A percentile compares a stretch with the other conserved stretches of the same genome.
These are phyloP conservation scores for Myotis myotis DNA, from an alignment of 2,797 vertebrate genomes.

Conservation along the genomic window DNA sequence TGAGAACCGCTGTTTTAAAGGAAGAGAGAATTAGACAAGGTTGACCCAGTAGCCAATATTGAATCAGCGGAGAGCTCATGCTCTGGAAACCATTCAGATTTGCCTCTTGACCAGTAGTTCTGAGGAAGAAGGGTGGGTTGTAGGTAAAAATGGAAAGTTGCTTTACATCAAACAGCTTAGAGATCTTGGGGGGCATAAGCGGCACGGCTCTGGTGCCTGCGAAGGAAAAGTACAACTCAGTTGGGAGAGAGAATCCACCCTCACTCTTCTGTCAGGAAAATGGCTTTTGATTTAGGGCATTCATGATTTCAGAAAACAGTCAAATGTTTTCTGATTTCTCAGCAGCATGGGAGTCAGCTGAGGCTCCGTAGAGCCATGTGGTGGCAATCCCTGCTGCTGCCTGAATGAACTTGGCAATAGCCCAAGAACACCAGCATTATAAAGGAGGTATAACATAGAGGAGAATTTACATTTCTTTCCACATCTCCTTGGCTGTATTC, in stretches of 20 bases:
- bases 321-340: background rate
- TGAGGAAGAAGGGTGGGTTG: background rate
- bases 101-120: background rate
- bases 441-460: background rate
- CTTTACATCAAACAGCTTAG: background rate
- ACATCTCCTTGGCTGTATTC: background rate
- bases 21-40: background rate
- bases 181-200: background rate
- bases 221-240: background rate
- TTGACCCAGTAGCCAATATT: background rate
- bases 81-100: background rate
- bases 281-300: background rate
- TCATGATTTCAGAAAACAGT: background rate
- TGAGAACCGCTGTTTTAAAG: background rate
- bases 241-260: background rate
- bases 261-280: background rate
- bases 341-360: background rate
- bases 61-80: background rate
- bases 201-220: background rate
- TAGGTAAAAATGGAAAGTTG: background rate
- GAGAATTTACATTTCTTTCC: background rate
- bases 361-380: background rate
- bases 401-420: background rate
- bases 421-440: background rate
- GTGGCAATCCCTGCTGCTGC: background rate